Base-by-base conservation (phyloP, 2,797 vertebrate genomes). In the Thunnus albacares region DNA sequence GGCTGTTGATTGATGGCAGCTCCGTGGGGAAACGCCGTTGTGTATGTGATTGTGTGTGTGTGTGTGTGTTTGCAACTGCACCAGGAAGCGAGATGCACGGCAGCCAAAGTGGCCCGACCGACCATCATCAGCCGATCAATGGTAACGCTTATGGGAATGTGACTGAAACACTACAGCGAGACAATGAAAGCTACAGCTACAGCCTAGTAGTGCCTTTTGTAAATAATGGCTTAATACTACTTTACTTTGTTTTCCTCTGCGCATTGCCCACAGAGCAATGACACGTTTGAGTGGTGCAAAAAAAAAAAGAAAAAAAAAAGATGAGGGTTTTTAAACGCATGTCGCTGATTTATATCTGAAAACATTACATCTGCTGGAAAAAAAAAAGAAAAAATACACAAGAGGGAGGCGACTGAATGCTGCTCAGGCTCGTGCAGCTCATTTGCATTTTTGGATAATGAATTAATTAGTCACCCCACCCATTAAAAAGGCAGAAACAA, bases 381-480 rank as follows among this genome's bases (percentile, higher is more conserved):
- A 85, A 7, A 14, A 11, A 41, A 41, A 41, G 12, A 41, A 41
- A 41, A 43, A 13, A 43, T 57, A 73, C 57, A 85, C 77, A 71
- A 76, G 79, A 83, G 80, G 79, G 70, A 82, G 78, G 82, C 15
- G 61, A 67, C 28, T 75, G 81, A 82, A 87, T 79, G 85, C 82
- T 79, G 77, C 84, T 82, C 66, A 83, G 65, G 83, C 87, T 88
- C 74, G 75, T 85, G 88, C 65, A 72, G 68, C 91, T 93, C 87
- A 94, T 95, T 95, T 94, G 93, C 94, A 96, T 95, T 83, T 94
- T 86, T 80, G 91, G 86, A 94, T 93, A 94, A 95, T 94, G 86
- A 94, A 95, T 95, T 95, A 94, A 94, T 95, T 94, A 93, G 92
- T 93, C 90, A 92, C 86, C 91, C 92, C 87, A 85, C 83, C 89